Evolutionary conservation across 2,113 vertebrate genomes (phyloP).

Genomic region (Tetrao urogallus): DNA sequence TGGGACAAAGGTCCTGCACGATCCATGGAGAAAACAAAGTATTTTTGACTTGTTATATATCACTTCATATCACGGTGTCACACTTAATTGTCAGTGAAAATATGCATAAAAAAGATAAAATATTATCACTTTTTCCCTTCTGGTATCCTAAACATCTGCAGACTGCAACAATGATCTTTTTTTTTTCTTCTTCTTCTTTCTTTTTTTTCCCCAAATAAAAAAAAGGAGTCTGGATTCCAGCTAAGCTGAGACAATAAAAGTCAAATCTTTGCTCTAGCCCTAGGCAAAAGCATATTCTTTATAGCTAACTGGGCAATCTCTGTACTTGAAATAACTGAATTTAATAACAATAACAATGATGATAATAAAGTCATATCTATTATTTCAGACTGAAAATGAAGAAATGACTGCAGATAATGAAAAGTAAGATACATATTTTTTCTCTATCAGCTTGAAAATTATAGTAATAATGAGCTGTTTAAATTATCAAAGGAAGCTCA

Average conservation of each 20-base stretch:
- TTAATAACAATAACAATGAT: not conserved
- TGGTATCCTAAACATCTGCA: not conserved
- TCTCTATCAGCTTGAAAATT: not conserved
- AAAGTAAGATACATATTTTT: not conserved
- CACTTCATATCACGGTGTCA: not conserved
- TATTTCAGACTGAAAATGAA: conserved; percentile 29
- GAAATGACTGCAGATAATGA: not conserved
- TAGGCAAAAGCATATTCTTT: not conserved
- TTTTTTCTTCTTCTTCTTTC: not conserved
- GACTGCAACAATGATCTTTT: not conserved
- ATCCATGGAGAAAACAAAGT: not conserved
- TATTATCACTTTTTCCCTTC: not conserved
- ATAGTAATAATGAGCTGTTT: not conserved
- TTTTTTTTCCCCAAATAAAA: not conserved
- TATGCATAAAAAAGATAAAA: not conserved
- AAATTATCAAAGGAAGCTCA: conserved; percentile 25
- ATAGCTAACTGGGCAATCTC: not conserved
- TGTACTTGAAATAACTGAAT: not conserved
- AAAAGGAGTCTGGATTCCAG: not conserved
- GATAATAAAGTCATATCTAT: not conserved
- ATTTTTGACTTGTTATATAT: not conserved
- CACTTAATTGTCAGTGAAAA: not conserved
- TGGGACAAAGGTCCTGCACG: not conserved
- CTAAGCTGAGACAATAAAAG: not conserved
- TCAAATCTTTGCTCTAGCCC: not conserved